Base-by-base conservation (phyloP, 37 sponge, comb jelly and placozoan genomes). In the Petrosia ficiformis region DNA sequence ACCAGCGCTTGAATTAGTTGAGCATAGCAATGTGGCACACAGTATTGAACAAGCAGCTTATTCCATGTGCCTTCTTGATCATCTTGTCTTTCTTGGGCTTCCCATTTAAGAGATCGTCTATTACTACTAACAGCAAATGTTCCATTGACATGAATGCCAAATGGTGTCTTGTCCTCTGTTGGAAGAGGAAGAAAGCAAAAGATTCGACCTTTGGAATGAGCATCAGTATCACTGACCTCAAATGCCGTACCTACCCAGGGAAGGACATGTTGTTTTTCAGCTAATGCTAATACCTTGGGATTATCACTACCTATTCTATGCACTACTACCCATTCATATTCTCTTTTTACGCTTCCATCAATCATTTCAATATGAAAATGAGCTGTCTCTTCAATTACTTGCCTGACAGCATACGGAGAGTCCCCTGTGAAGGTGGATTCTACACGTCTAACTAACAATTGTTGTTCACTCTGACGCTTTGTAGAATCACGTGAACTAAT, bases 101-200 rank as follows among this genome's bases (percentile, higher is more conserved):
- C 59, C 87, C 87, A 86, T 58, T 86, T 86, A 24, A 86, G 43
- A 31, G 71, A 24, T 48, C 87, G 39, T 8, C 87, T 59, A 19
- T 86, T 57, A 26, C 67, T 67, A 39, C 52, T 77, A 29, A 86
- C 30, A 41, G 74, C 48, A 67, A 86, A 86, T 3, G 74, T 79
- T 3, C 87, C 87, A 70, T 86, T 80, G 33, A 86, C 81, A 58
- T 86, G 71, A 0, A 80, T 76, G 16, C 81, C 81, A 1, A 86
- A 54, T 19, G 68, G 43, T 42, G 70, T 67, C 0, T 54, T 52
- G n/a, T 39, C 54, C 14, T 79, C 86, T 52, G 2, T 33, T 26
- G 88, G 77, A 39, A 87, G n/a, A 6, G 88, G 88, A 31, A 87
- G 82, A 59, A 87, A 81, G 41, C 88, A 87, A 42, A 77, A 87